These are phyloP conservation scores for Druon quercuslanigerum DNA, from an alignment of 1,140 invertebrate species.

Conservation along the genomic window DNA sequence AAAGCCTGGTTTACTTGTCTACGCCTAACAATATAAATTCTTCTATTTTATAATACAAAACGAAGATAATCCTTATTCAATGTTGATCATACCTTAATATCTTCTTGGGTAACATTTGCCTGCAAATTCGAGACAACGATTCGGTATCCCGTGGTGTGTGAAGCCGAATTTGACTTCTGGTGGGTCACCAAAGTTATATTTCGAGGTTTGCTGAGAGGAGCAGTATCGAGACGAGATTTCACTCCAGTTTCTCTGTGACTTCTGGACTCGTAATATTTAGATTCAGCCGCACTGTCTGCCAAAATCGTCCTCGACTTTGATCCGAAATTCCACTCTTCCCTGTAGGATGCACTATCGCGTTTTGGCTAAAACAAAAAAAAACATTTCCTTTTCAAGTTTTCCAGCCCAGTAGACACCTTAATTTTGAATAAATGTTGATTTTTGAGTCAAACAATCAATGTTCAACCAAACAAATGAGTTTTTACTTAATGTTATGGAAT, in stretches of 20 bases:
- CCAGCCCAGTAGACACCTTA: too few species aligned
- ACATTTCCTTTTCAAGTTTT: too few species aligned
- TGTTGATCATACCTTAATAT: conserved; percentile 82
- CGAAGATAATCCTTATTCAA: too few species aligned
- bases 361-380: conserved; percentile 52
- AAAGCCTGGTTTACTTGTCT: too few species aligned
- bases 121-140: conserved; percentile 93
- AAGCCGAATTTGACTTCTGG: conserved; percentile 68
- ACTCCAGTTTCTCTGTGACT: conserved; percentile 67
- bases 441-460: too few species aligned
- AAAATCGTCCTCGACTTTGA: conserved; percentile 68
- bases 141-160: conserved; percentile 80
- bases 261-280: conserved; percentile 68
- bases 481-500: too few species aligned
- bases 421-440: too few species aligned
- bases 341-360: conserved; percentile 52
- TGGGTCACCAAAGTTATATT: conserved; percentile 75
- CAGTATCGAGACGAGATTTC: conserved; percentile 74
- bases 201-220: conserved; percentile 72
- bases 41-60: too few species aligned
- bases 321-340: conserved; percentile 66
- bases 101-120: conserved; percentile 88
- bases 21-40: too few species aligned
- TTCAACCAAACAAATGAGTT: too few species aligned
- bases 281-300: conserved; percentile 65